phyloP scores from a whole-genome alignment of 2,888 invertebrate species.

The Macropis europaea region DNA sequence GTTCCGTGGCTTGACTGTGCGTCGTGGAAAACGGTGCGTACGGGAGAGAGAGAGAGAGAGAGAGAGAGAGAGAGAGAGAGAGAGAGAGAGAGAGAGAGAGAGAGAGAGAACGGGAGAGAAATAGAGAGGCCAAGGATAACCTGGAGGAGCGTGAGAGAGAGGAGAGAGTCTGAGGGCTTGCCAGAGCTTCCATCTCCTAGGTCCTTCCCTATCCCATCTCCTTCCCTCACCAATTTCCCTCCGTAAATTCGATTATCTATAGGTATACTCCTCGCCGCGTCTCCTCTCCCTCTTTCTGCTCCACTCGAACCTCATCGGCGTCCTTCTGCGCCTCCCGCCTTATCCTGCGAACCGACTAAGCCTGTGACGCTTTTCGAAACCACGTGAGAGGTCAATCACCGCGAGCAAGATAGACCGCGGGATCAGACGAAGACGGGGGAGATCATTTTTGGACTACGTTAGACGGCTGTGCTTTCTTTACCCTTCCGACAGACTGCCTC shows the following conservation, averaged over 20 bases:
- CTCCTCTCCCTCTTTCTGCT: constrained; percentile 1
- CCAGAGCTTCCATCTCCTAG: constrained; percentile 67
- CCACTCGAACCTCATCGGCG: constrained; percentile 29
- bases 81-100: constrained; percentile 10
- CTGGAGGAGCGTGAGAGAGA: not conserved
- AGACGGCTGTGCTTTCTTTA: not conserved
- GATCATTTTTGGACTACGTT: constrained; percentile 34
- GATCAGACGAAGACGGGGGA: not conserved
- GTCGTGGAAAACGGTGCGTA: constrained; percentile 26
- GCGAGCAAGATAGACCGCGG: not conserved
- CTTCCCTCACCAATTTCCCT: constrained; percentile 73
- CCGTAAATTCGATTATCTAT: constrained; percentile 76
- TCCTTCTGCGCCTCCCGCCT: constrained; percentile 25
- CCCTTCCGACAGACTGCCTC: too few species aligned
- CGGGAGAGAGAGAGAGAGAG: not conserved
- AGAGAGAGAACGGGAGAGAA: constrained; percentile 24
- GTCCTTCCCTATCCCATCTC: constrained; percentile 58
- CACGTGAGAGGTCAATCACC: constrained; percentile 41
- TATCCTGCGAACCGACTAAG: constrained; percentile 55
- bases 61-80: constrained; percentile 5
- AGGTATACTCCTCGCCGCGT: constrained; percentile 59
- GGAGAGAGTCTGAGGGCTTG: constrained; percentile 69
- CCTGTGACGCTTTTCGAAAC: constrained; percentile 56
- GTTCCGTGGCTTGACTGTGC: constrained; percentile 66
- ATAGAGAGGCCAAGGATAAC: too few species aligned